Conservation (phyloP, 2,888 invertebrate genomes). For the Rotaria macrura region DNA sequence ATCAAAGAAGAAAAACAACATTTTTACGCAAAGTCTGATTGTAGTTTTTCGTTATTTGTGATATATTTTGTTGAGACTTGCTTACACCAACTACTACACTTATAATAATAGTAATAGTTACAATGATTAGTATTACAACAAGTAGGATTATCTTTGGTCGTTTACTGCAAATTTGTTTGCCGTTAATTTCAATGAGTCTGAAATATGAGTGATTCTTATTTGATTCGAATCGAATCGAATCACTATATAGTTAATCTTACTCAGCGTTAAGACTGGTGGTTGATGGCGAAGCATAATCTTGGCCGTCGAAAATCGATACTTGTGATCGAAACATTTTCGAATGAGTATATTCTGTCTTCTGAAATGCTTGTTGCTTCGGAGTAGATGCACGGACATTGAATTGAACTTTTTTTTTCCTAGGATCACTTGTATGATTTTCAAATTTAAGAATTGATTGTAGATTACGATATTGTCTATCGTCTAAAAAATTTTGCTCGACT, state of each 20-base stretch:
- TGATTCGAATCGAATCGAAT: neutral
- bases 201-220: neutral
- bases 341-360: neutral
- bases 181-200: neutral
- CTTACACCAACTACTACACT: neutral
- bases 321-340: neutral
- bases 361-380: neutral
- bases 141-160: neutral
- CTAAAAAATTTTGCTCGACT: neutral
- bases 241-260: neutral
- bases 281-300: neutral
- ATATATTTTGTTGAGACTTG: neutral
- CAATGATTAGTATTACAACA: neutral
- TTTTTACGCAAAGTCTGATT: neutral
- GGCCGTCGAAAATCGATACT: neutral
- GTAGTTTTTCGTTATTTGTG: neutral
- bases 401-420: neutral
- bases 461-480: neutral
- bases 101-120: neutral
- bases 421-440: neutral
- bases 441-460: neutral
- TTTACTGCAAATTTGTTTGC: neutral
- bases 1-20: neutral
- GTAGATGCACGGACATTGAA: neutral
- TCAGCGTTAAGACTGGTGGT: neutral